Base-by-base conservation (phyloP, 2,797 vertebrate species). In the Mallotus villosus region DNA sequence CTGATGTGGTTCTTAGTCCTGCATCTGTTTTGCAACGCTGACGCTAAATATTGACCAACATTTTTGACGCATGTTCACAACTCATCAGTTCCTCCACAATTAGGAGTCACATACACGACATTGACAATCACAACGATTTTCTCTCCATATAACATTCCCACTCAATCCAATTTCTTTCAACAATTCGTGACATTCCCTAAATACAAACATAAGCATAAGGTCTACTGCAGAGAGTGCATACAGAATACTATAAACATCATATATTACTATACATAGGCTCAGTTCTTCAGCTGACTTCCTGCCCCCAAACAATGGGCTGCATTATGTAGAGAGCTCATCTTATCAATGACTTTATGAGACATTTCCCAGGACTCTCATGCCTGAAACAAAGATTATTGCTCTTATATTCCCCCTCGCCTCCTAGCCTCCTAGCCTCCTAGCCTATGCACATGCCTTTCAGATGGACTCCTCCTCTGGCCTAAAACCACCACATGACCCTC, bases 401-500 rank as follows among this genome's bases (percentile, higher is more conserved):
- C 80, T 81, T 84, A 87, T 75, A 84, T 82, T 74, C 70, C 76
- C 74, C 9, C 53, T 82, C n/a, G 70, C 74, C 85, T 80, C 78
- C 83, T 70, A 71, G 74, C 68, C 68, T 83, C 9, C 53, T 82
- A 19, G 70, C 74, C 85, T 80, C 78, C 83, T 70, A 71, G 74
- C 68, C 68, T 83, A 79, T 79, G 79, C 85, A 87, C 85, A 86
- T 79, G 84, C 85, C 85, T 87, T 84, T 86, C 64, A 71, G 81
- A 82, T 57, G 77, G 63, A 37, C 84, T 84, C 85, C 83, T 85
- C 86, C 87, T 86, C 82, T 81, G 29, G 78, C 82, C 85, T 84
- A 76, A 77, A 85, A 87, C 84, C 73, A 86, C 79, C 90, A 87
- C 90, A 91, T 92, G 91, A 92, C 85, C 85, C 68, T 80, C 76